Conservation (phyloP, 2,113 vertebrate genomes). For the Haemorhous mexicanus region DNA sequence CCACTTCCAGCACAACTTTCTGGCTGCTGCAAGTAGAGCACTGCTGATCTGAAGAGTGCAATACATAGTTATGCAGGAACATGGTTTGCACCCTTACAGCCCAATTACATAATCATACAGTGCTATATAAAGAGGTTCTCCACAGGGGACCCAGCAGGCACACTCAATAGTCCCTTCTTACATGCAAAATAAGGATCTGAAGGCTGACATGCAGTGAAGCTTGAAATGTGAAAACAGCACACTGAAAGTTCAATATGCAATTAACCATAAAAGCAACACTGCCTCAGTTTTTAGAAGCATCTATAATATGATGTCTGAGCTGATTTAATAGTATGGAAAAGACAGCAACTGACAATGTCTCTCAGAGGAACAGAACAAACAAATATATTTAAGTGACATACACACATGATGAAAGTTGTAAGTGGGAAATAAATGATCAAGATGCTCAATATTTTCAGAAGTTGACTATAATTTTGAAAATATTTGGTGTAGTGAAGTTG, state of each 20-base stretch:
- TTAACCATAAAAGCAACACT: constrained; percentile 46
- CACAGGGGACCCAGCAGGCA: background rate
- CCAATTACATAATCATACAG: background rate
- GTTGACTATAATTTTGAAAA: background rate
- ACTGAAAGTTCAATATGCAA: constrained; percentile 50
- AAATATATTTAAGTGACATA: background rate
- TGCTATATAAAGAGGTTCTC: constrained; percentile 38
- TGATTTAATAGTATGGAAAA: constrained; percentile 34
- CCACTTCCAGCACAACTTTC: background rate
- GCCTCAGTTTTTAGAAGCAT: constrained; percentile 31
- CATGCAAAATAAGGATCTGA: constrained; percentile 47
- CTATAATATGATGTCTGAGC: constrained; percentile 5
- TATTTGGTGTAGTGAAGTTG: background rate
- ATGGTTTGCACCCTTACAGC: background rate
- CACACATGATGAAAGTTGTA: background rate
- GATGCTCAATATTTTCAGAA: background rate
- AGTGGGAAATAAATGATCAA: background rate
- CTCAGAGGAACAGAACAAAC: background rate
- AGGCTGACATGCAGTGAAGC: constrained; percentile 23
- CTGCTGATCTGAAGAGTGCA: background rate
- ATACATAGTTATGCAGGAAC: background rate
- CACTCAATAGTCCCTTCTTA: constrained; percentile 28
- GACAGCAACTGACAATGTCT: background rate
- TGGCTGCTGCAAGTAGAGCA: background rate
- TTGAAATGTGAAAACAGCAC: constrained; percentile 48